A percentile compares a stretch with the other conserved stretches of the same genome.
These are phyloP conservation scores for Perodicticus potto DNA, from an alignment of 2,797 vertebrate genomes.

Conservation along the genomic window DNA sequence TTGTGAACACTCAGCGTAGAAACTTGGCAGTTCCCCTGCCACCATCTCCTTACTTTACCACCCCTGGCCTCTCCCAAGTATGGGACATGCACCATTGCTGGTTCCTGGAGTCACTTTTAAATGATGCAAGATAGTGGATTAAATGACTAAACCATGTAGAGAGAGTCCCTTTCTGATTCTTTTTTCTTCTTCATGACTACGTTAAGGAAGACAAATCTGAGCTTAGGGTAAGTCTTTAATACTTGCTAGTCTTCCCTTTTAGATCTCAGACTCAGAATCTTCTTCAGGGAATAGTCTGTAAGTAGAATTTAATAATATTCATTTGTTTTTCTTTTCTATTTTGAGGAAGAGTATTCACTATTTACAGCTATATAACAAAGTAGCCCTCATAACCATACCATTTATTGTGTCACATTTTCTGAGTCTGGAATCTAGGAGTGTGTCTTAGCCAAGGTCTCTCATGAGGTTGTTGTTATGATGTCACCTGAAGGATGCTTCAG, in stretches of 20 bases:
- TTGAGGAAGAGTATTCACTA: background rate
- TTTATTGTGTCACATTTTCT: background rate
- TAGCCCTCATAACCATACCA: background rate
- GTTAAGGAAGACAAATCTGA: background rate
- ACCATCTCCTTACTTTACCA: background rate
- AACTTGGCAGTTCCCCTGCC: background rate
- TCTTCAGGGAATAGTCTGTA: background rate
- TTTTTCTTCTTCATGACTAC: background rate
- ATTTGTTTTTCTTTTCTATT: conserved; percentile 39
- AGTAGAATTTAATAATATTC: background rate
- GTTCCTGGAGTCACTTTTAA: conserved; percentile 12
- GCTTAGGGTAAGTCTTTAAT: background rate
- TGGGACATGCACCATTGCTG: background rate
- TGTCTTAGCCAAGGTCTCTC: background rate
- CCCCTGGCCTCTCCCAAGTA: background rate
- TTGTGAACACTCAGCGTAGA: background rate
- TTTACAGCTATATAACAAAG: background rate
- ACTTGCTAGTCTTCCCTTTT: background rate
- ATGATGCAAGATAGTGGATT: background rate
- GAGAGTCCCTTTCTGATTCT: background rate
- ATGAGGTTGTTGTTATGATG: background rate
- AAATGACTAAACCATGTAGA: background rate
- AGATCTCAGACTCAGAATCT: background rate
- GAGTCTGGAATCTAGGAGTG: background rate
- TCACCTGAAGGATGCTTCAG: background rate